Percentiles rank a stretch among this genome's conserved stretches.
phyloP scores from a whole-genome alignment of 2,888 invertebrate genomes.

The Aphelenchoides bicaudatus region DNA sequence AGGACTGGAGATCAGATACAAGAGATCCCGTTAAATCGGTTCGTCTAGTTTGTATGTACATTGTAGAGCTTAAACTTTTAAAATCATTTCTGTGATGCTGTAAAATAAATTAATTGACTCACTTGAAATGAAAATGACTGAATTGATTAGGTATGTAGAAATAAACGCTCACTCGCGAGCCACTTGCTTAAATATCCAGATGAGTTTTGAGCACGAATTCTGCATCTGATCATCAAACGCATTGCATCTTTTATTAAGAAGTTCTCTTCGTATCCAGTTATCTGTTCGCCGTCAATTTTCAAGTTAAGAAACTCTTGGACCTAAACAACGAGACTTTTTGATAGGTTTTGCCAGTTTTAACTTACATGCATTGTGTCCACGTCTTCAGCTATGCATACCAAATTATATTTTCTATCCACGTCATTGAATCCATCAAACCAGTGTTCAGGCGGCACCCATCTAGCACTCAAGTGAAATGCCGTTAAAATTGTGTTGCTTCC shows the following conservation, averaged over 20 bases:
- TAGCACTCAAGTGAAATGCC: background rate
- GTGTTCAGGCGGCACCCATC: background rate
- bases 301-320: background rate
- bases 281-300: background rate
- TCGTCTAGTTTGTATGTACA: background rate
- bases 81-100: too few relatives aligned
- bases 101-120: too few relatives aligned
- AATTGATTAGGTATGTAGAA: background rate
- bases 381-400: background rate
- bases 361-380: background rate
- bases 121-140: too few relatives aligned
- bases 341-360: background rate
- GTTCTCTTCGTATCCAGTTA: background rate
- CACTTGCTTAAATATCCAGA: background rate
- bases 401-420: background rate
- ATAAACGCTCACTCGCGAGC: background rate
- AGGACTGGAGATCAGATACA: background rate
- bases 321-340: background rate
- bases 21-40: slow-evolving; percentile 7
- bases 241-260: background rate
- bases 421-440: slow-evolving; percentile 6
- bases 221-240: background rate
- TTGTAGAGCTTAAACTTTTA: too few relatives aligned
- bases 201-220: background rate
- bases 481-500: too few relatives aligned